Base-by-base conservation (phyloP, 2,113 vertebrate species). In the Anoura caudifer region DNA sequence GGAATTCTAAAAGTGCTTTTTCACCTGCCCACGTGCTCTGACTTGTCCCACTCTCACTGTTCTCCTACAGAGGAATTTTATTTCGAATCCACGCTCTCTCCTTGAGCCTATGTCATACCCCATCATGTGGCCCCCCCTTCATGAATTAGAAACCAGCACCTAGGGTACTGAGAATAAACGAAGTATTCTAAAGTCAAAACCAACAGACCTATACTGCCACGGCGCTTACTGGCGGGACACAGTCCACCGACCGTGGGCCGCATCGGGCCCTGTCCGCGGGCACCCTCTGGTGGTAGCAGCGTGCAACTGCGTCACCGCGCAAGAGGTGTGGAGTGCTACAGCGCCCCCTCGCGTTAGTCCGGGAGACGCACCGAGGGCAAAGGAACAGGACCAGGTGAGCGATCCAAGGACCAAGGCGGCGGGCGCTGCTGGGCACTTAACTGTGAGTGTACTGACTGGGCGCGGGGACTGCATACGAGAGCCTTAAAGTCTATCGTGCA, bases 1-100 rank as follows among this genome's bases (percentile, higher is more conserved):
- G 67, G 67, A 45, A 63, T 36, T 26, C 59, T 56, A 13, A 15
- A 87, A 69, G 69, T 7, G 99, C 98, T 99, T 98, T 98, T 98
- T 98, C 98, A 54, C 52, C 43, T 89, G 73, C 67, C 75, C 77
- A 17, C 43, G 5, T 26, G n/a, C 56, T 59, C 83, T 22, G 67
- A 43, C 19, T 19, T 43, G 36, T 28, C 36, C 61, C 50, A 20
- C 7, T 50, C 85, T 87, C 36, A 5, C 15, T 7, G 0, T 17
- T 20, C 12, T 76, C 19, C n/a, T 16, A 31, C 6, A 5, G n/a
- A 81, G 72, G 50, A 20, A 56, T 61, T 45, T 50, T 24, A 33
- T 22, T 83, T 94, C 43, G 65, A 79, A 61, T 31, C 87, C 24
- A 33, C 7, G 13, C 69, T 52, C 54, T 91, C 80, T 45, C 50